Evolutionary conservation across 2,797 vertebrate species (phyloP).

Genomic region (Mionectes olivaceus): DNA sequence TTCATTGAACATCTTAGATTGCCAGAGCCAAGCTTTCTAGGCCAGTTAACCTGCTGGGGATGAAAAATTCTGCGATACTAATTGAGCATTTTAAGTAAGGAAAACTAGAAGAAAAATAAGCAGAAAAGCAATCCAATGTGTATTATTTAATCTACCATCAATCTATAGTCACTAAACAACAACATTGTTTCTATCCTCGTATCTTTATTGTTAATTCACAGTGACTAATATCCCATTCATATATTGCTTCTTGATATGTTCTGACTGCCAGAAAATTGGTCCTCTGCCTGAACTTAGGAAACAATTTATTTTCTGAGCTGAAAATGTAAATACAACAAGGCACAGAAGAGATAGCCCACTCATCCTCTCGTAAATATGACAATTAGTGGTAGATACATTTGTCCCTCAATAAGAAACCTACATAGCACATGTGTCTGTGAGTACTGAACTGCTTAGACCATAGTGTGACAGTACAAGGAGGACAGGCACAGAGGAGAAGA

Average conservation of each 20-base stretch:
- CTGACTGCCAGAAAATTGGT: constrained; percentile 32
- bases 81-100: background rate
- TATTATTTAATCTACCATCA: background rate
- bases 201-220: background rate
- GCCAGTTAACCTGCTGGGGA: background rate
- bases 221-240: background rate
- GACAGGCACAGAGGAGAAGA: background rate
- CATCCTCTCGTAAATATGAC: background rate
- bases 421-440: background rate
- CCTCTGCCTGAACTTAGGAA: background rate
- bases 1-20: background rate
- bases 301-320: background rate
- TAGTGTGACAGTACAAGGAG: fast-evolving
- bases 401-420: background rate
- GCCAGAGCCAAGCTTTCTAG: background rate
- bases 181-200: background rate
- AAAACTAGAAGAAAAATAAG: background rate
- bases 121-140: background rate
- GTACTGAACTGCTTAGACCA: background rate
- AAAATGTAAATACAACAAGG: constrained; percentile 1
- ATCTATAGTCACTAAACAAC: background rate
- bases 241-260: background rate
- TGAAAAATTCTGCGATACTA: background rate
- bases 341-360: background rate
- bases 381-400: background rate